phyloP scores from a whole-genome alignment of 2,888 invertebrate genomes.

The Agrochola lychnidis region DNA sequence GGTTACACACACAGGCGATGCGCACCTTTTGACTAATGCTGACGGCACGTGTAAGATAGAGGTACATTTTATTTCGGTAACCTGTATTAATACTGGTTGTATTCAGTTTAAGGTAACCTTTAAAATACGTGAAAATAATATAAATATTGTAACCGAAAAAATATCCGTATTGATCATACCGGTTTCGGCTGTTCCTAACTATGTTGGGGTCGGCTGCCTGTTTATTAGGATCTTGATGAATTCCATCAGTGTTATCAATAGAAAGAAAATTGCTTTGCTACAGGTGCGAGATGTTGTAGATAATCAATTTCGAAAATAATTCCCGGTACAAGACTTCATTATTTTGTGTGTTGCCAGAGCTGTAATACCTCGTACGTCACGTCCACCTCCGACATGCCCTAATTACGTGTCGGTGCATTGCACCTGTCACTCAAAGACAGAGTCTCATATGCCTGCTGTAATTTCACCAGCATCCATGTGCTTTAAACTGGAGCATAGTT shows the following conservation, averaged over 20 bases:
- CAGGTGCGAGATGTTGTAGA: neutral
- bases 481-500: neutral
- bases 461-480: slow-evolving; percentile 16
- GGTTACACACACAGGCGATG: no score
- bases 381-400: slow-evolving; percentile 30
- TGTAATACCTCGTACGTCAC: slow-evolving; percentile 20
- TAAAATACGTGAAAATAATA: no score
- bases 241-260: neutral
- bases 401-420: slow-evolving; percentile 55
- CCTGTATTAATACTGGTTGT: no score
- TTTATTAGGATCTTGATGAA: neutral
- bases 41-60: no score
- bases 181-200: neutral
- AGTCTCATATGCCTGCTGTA: slow-evolving; percentile 28
- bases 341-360: slow-evolving; percentile 23
- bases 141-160: no score
- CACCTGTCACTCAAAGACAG: slow-evolving; percentile 26
- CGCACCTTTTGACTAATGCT: no score
- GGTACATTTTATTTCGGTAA: no score
- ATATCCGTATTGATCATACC: no score
- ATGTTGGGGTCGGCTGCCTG: neutral
- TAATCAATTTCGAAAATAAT: slow-evolving; percentile 13
- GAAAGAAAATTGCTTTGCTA: neutral
- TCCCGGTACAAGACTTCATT: slow-evolving; percentile 18
- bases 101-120: no score